Evolutionary conservation across 2,113 vertebrate species (phyloP), one percentile per base, ranked within the genome.

Genomic region (Trematomus loennbergii): DNA sequence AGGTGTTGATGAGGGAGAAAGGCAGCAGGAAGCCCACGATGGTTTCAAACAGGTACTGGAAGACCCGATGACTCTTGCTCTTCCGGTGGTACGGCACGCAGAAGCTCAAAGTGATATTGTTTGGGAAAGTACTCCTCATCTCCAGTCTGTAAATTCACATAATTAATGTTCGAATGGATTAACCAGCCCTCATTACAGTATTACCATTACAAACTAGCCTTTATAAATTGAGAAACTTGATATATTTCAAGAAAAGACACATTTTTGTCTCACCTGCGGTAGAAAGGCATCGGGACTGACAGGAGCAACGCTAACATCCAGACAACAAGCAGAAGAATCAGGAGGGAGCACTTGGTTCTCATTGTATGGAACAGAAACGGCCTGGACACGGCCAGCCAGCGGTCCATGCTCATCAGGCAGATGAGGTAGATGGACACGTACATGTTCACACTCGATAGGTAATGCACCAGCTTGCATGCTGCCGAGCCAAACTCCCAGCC

Each of bases 371-470:
- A 95, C 81, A 96, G 20, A 58, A 96, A 97, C 25, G 25, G 25
- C 25, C 25, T 29, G 25, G 25, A 29, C 25, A 29, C 25, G 25
- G 25, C 25, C 25, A 97, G 80, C 92, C 96, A 97, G 76, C 97
- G 96, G 91, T 98, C 96, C 87, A 96, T 85, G 77, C 97, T 97
- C 95, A 97, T 97, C 91, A 97, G 90, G 55, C 90, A 92, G 88
- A 97, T 97, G 81, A 97, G 94, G 91, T 97, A 95, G 75, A 98
- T 96, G 84, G 97, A 97, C 82, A 96, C 95, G 9, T 96, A 97
- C 97, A 97, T 98, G 89, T 97, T 97, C 77, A 97, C 94, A 0
- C 69, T 94, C 3, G 95, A 97, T 72, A 96, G 75, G 81, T 97
- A 98, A 79, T 97, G 96, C 70, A 97, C 90, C 5, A 85, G 92